Conservation (phyloP, 2,888 invertebrate genomes). For the Eupithecia insigniata region DNA sequence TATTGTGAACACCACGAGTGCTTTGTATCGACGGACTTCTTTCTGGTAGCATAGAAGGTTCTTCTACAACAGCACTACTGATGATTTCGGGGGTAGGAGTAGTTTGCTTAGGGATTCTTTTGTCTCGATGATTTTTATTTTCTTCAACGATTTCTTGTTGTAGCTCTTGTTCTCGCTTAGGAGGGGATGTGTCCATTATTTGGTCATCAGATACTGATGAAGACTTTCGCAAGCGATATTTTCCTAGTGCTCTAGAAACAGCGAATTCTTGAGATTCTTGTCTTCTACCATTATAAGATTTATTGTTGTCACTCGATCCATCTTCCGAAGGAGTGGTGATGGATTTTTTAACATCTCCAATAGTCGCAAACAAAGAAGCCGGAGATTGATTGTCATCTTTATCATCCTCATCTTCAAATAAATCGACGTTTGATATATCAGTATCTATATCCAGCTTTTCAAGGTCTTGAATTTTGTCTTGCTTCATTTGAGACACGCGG, state of each 20-base stretch:
- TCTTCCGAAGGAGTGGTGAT: constrained; percentile 84
- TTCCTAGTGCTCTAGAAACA: constrained; percentile 91
- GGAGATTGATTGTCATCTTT: constrained; percentile 86
- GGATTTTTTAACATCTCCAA: constrained; percentile 89
- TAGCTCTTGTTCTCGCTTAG: constrained; percentile 63
- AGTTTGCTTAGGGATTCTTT: constrained; percentile 57
- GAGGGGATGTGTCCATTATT: constrained; percentile 78
- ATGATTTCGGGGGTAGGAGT: constrained; percentile 72
- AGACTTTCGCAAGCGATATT: constrained; percentile 89
- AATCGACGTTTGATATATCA: constrained; percentile 84
- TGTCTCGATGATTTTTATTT: constrained; percentile 60
- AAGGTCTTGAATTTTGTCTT: constrained; percentile 75
- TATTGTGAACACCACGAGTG: constrained; percentile 82
- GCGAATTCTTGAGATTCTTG: constrained; percentile 94
- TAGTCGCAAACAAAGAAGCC: constrained; percentile 88
- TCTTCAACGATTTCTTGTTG: constrained; percentile 61
- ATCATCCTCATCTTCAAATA: constrained; percentile 83
- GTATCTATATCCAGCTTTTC: constrained; percentile 84
- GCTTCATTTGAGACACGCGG: constrained; percentile 82
- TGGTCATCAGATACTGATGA: constrained; percentile 89
- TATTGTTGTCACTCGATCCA: constrained; percentile 80
- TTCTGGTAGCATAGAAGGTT: constrained; percentile 80
- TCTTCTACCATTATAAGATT: constrained; percentile 86
- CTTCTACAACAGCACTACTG: constrained; percentile 75
- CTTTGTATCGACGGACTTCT: constrained; percentile 87